A percentile compares a stretch with the other conserved stretches of the same genome.
Evolutionary conservation across 2,113 vertebrate species (phyloP).

Genomic region (Calidris pugnax): DNA sequence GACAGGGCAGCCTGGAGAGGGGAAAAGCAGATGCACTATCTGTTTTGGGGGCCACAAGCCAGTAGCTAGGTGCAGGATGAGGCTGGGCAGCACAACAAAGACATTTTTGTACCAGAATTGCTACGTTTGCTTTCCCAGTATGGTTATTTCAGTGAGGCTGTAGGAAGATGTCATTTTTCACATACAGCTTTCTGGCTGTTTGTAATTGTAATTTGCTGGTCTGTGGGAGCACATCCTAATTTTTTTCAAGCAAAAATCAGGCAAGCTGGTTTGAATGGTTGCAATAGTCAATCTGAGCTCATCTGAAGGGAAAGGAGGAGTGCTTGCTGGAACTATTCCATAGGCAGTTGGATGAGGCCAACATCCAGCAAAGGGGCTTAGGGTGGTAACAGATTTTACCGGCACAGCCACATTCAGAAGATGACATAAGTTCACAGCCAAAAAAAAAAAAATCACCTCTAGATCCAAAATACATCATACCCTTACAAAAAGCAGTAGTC

Average conservation of each 20-base stretch:
- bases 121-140: background rate
- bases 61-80: background rate
- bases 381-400: conserved; percentile 34
- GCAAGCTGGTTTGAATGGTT: background rate
- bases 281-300: background rate
- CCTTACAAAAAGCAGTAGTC: background rate
- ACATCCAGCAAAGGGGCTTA: conserved; percentile 17
- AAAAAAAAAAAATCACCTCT: background rate
- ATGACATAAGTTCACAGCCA: background rate
- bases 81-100: background rate
- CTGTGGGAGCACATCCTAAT: background rate
- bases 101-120: background rate
- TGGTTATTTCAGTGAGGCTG: background rate
- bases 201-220: background rate
- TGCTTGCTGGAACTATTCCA: background rate
- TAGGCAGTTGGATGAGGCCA: background rate
- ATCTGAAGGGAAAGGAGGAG: conserved; percentile 25
- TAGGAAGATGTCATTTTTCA: background rate
- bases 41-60: background rate
- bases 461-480: background rate
- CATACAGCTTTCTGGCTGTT: background rate
- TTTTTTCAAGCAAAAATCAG: background rate
- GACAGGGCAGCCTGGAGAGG: background rate
- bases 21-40: background rate
- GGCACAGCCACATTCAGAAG: background rate